These are phyloP conservation scores for Graptemys geographica DNA, from an alignment of 2,797 vertebrate genomes.

Conservation along the genomic window DNA sequence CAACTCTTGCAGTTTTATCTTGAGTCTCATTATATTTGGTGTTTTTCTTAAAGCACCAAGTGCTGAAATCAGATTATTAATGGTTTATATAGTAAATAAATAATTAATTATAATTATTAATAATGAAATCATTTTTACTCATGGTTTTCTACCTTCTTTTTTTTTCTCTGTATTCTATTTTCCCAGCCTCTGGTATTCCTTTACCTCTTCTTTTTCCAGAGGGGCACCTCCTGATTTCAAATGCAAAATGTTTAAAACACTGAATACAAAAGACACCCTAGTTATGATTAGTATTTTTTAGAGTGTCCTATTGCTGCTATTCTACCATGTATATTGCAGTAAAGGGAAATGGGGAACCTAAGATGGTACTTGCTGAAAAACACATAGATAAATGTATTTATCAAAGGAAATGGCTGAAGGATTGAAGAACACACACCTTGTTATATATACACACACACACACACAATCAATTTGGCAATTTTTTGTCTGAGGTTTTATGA, in stretches of 20 bases:
- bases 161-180: not conserved
- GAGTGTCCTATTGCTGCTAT: not conserved
- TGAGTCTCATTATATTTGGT: not conserved
- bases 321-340: not conserved
- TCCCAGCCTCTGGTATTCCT: not conserved
- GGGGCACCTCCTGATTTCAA: not conserved
- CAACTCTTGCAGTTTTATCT: not conserved
- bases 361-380: not conserved
- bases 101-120: not conserved
- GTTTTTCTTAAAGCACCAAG: not conserved
- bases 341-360: not conserved
- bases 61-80: not conserved
- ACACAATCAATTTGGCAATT: slow-evolving; percentile 39
- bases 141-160: not conserved
- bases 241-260: not conserved
- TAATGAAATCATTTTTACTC: not conserved
- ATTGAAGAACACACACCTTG: not conserved
- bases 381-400: not conserved
- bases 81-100: too few relatives aligned
- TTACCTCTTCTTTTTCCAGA: not conserved
- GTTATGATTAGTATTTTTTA: not conserved
- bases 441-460: not conserved
- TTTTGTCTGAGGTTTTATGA: slow-evolving; percentile 14
- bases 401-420: slow-evolving; percentile 29
- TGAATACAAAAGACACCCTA: not conserved